These are phyloP conservation scores for Drosophila hamatofila DNA, from an alignment of 2,888 invertebrate genomes.

Conservation along the genomic window DNA sequence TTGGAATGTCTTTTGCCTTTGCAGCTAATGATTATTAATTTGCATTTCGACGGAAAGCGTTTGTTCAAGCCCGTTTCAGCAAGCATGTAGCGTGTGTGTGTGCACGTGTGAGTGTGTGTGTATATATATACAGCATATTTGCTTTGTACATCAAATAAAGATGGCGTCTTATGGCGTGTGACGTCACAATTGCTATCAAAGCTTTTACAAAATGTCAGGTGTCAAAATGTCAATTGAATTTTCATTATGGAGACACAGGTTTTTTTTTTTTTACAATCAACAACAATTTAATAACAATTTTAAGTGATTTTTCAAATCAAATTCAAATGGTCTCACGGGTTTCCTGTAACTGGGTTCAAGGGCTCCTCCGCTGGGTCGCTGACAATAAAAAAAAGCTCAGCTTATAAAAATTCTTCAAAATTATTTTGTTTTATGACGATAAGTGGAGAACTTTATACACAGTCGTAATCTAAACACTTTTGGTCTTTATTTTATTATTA, in stretches of 20 bases:
- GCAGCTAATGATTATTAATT: slow-evolving; percentile 56
- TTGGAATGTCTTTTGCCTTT: slow-evolving; percentile 49
- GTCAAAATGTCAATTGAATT: slow-evolving; percentile 41
- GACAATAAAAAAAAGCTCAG: slow-evolving; percentile 10
- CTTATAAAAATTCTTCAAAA: slow-evolving; percentile 5
- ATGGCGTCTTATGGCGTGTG: slow-evolving; percentile 15
- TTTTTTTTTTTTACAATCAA: not conserved
- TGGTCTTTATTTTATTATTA: not conserved
- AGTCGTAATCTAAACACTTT: slow-evolving; percentile 30
- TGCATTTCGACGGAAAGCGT: slow-evolving; percentile 58
- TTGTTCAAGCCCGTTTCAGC: slow-evolving; percentile 31
- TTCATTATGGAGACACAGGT: slow-evolving; percentile 25
- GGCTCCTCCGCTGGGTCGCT: not conserved
- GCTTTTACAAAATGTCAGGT: slow-evolving; percentile 27
- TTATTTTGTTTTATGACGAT: not conserved
- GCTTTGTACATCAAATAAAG: slow-evolving; percentile 19
- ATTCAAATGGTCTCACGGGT: not conserved
- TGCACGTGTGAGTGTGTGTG: slow-evolving; percentile 1
- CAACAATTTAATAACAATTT: slow-evolving; percentile 13
- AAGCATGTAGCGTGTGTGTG: not conserved
- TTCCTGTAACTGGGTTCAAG: slow-evolving; percentile 12
- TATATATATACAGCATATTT: slow-evolving; percentile 11
- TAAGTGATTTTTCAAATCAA: slow-evolving; percentile 15
- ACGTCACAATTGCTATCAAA: slow-evolving; percentile 14
- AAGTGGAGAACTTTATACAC: slow-evolving; percentile 10